Conservation (phyloP, 2,113 vertebrate genomes). For the Patagioenas fasciata region DNA sequence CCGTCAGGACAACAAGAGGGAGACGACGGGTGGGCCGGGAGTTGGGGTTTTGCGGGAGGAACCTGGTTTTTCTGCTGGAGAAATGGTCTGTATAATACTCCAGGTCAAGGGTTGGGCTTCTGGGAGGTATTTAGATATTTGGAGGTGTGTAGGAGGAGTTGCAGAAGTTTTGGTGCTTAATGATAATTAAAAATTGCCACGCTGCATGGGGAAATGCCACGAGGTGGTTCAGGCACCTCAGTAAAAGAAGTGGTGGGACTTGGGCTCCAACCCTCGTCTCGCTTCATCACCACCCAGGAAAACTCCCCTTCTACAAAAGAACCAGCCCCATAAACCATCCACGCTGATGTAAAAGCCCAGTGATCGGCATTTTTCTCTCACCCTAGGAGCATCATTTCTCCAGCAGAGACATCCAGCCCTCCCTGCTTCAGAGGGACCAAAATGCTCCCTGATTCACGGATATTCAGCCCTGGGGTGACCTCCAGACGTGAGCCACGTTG, state of each 20-base stretch:
- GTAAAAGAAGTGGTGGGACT: not conserved
- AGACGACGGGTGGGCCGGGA: not conserved
- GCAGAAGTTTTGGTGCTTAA: not conserved
- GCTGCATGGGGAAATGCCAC: accelerated
- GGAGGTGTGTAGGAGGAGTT: not conserved
- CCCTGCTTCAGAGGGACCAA: not conserved
- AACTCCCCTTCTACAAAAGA: not conserved
- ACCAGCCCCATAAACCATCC: not conserved
- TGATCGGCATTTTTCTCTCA: not conserved
- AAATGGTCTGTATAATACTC: accelerated
- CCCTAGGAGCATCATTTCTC: not conserved
- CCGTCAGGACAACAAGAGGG: not conserved
- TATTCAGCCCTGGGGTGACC: not conserved
- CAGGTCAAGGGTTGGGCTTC: not conserved
- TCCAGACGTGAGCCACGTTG: accelerated
- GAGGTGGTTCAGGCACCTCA: not conserved
- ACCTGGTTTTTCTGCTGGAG: not conserved
- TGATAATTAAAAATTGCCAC: not conserved
- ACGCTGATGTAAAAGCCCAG: accelerated
- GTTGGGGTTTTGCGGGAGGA: not conserved
- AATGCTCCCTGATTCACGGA: not conserved
- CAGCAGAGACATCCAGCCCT: not conserved
- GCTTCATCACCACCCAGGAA: not conserved
- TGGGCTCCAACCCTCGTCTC: not conserved
- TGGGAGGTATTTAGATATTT: not conserved